A percentile compares a stretch with the other conserved stretches of the same genome.
These are phyloP conservation scores for Nothobranchius furzeri DNA, from an alignment of 2,113 vertebrate genomes.

Conservation along the genomic window DNA sequence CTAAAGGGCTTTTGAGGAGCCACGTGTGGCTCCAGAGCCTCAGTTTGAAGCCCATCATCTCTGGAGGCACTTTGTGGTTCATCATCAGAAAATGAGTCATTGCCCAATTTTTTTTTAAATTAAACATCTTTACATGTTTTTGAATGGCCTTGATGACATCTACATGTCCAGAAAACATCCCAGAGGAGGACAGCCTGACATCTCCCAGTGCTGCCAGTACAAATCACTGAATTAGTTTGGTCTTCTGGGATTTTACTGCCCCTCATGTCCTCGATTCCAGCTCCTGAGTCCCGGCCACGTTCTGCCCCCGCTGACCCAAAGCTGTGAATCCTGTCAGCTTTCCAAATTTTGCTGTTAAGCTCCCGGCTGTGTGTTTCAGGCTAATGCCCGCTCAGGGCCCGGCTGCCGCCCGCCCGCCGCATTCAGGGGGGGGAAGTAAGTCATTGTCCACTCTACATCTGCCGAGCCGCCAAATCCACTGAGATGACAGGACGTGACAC, in stretches of 20 bases:
- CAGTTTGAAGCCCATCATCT: too few species aligned
- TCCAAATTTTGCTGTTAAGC: conserved; percentile 56
- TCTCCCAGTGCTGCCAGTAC: too few species aligned
- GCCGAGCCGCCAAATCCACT: conserved; percentile 73
- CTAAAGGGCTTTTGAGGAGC: too few species aligned
- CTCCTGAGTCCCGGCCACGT: conserved; percentile 38
- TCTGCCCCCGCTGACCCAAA: conserved; percentile 81
- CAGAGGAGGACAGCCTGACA: too few species aligned
- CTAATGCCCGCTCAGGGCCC: conserved; percentile 44
- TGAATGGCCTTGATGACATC: too few species aligned
- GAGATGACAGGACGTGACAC: conserved; percentile 68
- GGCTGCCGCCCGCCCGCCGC: conserved; percentile 5
- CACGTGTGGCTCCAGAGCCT: too few species aligned
- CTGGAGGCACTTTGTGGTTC: too few species aligned
- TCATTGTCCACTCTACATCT: conserved; percentile 51
- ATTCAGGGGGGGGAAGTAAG: conserved; percentile 12
- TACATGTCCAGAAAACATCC: too few species aligned
- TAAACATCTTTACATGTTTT: too few species aligned
- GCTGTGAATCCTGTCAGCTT: conserved; percentile 70
- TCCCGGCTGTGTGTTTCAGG: conserved; percentile 38
- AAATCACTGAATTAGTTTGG: too few species aligned
- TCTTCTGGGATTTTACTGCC: neutral
- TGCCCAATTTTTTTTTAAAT: too few species aligned
- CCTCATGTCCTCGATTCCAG: neutral
- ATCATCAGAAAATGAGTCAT: too few species aligned